Evolutionary conservation across 2,113 vertebrate genomes (phyloP).

Genomic region (Stigmatopora nigra): DNA sequence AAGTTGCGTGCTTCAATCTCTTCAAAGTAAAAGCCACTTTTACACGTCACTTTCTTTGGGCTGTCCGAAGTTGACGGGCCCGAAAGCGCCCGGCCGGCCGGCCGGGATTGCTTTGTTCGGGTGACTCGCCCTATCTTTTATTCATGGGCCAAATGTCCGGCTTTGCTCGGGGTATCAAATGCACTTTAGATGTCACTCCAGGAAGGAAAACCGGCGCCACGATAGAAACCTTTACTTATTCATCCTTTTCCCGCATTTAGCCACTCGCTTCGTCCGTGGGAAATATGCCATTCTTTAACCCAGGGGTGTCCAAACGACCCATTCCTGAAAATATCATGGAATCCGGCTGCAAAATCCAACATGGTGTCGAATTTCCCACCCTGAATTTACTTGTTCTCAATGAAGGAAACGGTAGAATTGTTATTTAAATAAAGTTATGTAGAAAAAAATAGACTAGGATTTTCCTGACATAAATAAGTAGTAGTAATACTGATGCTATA

Average conservation of each 20-base stretch:
- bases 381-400: too few relatives aligned
- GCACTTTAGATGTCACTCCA: slow-evolving; percentile 55
- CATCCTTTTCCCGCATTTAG: slow-evolving; percentile 53
- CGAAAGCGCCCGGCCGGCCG: slow-evolving; percentile 15
- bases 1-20: neutral
- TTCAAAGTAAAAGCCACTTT: slow-evolving; percentile 6
- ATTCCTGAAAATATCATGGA: too few relatives aligned
- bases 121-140: slow-evolving; percentile 52
- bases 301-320: too few relatives aligned
- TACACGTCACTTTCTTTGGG: neutral
- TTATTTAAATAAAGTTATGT: too few relatives aligned
- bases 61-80: slow-evolving; percentile 24
- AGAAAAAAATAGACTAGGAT: too few relatives aligned
- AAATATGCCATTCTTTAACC: slow-evolving; percentile 26
- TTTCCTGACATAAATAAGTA: too few relatives aligned
- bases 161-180: slow-evolving; percentile 48
- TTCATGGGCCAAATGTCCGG: slow-evolving; percentile 61
- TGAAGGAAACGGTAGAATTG: too few relatives aligned
- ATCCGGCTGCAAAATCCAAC: too few relatives aligned
- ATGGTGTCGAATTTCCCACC: too few relatives aligned
- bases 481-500: too few relatives aligned
- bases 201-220: slow-evolving; percentile 32
- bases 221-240: slow-evolving; percentile 68
- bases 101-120: slow-evolving; percentile 11
- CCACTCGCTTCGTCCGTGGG: slow-evolving; percentile 50